phyloP scores from a whole-genome alignment of 2,888 invertebrate genomes.

The Adelphocoris suturalis region DNA sequence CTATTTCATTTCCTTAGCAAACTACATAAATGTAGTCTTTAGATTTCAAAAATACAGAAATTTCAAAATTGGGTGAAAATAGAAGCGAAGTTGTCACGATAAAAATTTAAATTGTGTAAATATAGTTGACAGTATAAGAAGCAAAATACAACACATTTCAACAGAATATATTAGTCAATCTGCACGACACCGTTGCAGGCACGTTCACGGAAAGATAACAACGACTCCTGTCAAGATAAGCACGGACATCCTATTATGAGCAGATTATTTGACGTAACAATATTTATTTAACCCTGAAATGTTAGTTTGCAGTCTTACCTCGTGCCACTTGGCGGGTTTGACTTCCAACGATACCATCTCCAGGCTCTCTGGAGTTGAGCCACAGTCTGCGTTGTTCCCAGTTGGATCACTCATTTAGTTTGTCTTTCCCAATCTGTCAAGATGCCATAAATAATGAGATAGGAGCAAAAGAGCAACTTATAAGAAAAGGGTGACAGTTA shows the following conservation, averaged over 20 bases:
- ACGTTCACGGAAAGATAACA: background rate
- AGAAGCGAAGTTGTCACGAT: too few species aligned
- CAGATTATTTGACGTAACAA: background rate
- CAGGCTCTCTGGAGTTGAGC: background rate
- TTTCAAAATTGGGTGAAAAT: too few species aligned
- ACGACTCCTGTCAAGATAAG: background rate
- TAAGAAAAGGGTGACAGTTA: too few species aligned
- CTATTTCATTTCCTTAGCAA: too few species aligned
- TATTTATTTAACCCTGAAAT: background rate
- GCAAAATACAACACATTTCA: background rate
- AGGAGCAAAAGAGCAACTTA: background rate
- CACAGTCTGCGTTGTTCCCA: background rate
- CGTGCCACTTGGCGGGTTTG: conserved; percentile 52
- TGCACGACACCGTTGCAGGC: background rate
- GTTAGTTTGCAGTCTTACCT: background rate
- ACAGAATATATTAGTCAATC: background rate
- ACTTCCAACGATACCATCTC: conserved; percentile 52
- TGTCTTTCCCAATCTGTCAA: background rate
- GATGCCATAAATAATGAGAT: conserved; percentile 22
- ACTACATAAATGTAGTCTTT: too few species aligned
- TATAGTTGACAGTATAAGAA: too few species aligned
- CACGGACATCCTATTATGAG: background rate
- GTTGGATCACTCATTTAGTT: background rate
- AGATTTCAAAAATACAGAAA: too few species aligned
- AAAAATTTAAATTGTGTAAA: too few species aligned